These are phyloP conservation scores for Parochlus steinenii DNA, from an alignment of 2,888 invertebrate species.

Conservation along the genomic window DNA sequence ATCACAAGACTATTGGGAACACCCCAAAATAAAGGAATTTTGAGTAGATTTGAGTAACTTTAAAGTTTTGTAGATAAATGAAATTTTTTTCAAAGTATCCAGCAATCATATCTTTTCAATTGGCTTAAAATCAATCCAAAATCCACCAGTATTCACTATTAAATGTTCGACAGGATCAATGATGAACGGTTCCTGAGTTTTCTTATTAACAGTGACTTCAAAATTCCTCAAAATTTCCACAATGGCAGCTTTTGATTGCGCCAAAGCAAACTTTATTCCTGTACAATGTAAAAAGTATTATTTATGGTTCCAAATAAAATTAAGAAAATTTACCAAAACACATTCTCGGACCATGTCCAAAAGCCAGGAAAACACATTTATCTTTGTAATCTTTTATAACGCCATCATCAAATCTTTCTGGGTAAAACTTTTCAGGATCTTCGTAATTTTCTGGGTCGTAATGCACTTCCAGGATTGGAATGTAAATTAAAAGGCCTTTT, in stretches of 20 bases:
- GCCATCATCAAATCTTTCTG: constrained; percentile 11
- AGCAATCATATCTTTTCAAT: not conserved
- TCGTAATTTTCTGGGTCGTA: constrained; percentile 6
- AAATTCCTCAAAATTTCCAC: constrained; percentile 24
- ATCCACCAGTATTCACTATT: constrained; percentile 19
- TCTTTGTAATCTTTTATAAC: constrained; percentile 9
- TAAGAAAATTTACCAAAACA: constrained; percentile 20
- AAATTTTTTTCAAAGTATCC: too few relatives aligned
- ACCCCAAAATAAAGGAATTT: too few relatives aligned
- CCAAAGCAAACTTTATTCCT: constrained; percentile 27
- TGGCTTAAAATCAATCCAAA: constrained; percentile 20
- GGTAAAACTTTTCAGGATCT: constrained; percentile 8
- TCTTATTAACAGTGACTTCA: constrained; percentile 16
- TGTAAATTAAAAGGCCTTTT: not conserved
- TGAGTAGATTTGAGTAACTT: too few relatives aligned
- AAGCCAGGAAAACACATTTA: constrained; percentile 14
- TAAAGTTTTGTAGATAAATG: too few relatives aligned
- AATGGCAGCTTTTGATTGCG: constrained; percentile 24
- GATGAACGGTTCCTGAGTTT: constrained; percentile 20
- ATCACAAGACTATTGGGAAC: too few relatives aligned
- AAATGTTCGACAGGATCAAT: constrained; percentile 17
- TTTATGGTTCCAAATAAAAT: not conserved
- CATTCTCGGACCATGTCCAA: constrained; percentile 26
- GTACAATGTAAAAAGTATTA: constrained; percentile 12
- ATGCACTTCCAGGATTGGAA: constrained; percentile 7